Evolutionary conservation across 2,888 invertebrate species (phyloP), one percentile per base, ranked within the genome.

Genomic region (Clivina fossor): DNA sequence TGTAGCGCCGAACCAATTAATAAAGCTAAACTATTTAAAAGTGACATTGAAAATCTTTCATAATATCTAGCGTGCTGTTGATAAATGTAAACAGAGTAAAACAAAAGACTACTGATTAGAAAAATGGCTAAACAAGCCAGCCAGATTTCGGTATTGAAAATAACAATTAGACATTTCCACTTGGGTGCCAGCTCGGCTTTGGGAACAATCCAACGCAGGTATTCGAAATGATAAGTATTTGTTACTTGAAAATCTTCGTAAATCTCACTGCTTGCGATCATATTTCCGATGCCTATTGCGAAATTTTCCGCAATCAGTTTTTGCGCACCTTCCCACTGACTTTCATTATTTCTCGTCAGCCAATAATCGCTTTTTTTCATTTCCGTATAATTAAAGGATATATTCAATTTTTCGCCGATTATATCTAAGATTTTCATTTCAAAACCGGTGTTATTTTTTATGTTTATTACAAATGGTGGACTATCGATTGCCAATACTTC

Each of bases 201-300:
- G 7, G 80, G 80, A 0, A 79, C 78, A 18, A 78, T 72, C 83
- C 83, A 84, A 2, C 80, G 76, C 62, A 82, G 80, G 0, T 76
- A 75, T 66, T 83, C 82, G 3, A 74, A 69, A 50, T 81, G 72
- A 66, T 84, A 84, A 2, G 76, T 69, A 2, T 71, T 68, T 30
- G 80, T 80, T 26, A 76, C 74, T 63, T 78, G 79, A 65, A 83
- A 84, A 60, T 78, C 77, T 60, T 77, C 74, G 24, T 77, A 76
- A 0, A 83, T 77, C 57, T 81, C 80, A 38, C 76, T 74, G 61
- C 81, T 82, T 2, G 82, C 78, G 67, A 77, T 81, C 57, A 80
- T 79, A 2, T 81, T 82, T 5, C 84, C 84, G 13, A 82, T 65
- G 3, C 81, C 73, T 7, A 83, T 69, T 43, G 80, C 76, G 2